Evolutionary conservation across 2,113 vertebrate genomes (phyloP).

Genomic region (Limanda limanda): DNA sequence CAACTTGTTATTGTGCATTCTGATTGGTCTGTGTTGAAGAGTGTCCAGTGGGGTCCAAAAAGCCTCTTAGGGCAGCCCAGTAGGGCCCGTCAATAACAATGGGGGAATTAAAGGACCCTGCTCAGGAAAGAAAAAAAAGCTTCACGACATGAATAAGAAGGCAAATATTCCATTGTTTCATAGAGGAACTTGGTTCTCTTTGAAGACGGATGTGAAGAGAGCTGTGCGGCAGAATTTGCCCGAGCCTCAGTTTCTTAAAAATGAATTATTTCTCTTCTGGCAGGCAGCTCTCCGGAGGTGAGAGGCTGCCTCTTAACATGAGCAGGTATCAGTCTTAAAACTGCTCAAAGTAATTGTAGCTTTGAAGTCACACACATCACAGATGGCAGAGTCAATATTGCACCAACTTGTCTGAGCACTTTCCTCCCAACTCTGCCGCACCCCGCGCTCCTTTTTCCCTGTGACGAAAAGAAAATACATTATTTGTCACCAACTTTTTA

Average conservation of each 20-base stretch:
- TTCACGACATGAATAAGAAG: conserved; percentile 66
- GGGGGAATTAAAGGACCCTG: conserved; percentile 72
- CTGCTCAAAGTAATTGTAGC: conserved; percentile 83
- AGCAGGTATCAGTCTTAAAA: conserved; percentile 82
- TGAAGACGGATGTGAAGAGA: conserved; percentile 76
- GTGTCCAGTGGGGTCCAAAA: conserved; percentile 75
- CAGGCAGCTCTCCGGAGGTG: conserved; percentile 80
- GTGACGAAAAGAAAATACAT: conserved; percentile 61
- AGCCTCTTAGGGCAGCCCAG: conserved; percentile 74
- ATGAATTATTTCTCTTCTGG: conserved; percentile 76
- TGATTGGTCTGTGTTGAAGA: conserved; percentile 74
- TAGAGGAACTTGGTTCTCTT: conserved; percentile 76
- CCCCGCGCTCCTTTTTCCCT: too few species aligned
- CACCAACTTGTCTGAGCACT: conserved; percentile 76
- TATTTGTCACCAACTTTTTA: conserved; percentile 84
- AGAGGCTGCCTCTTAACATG: conserved; percentile 78
- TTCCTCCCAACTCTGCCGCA: conserved; percentile 68
- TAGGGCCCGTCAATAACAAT: conserved; percentile 71
- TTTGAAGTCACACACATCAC: conserved; percentile 83
- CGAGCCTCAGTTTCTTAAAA: conserved; percentile 75
- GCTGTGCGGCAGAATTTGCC: conserved; percentile 72
- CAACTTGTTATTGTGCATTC: conserved; percentile 69
- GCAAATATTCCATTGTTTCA: conserved; percentile 80
- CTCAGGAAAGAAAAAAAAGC: conserved; percentile 44
- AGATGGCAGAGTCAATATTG: conserved; percentile 79